Base-by-base conservation (phyloP, 2,888 invertebrate genomes). In the Therioaphis trifolii region DNA sequence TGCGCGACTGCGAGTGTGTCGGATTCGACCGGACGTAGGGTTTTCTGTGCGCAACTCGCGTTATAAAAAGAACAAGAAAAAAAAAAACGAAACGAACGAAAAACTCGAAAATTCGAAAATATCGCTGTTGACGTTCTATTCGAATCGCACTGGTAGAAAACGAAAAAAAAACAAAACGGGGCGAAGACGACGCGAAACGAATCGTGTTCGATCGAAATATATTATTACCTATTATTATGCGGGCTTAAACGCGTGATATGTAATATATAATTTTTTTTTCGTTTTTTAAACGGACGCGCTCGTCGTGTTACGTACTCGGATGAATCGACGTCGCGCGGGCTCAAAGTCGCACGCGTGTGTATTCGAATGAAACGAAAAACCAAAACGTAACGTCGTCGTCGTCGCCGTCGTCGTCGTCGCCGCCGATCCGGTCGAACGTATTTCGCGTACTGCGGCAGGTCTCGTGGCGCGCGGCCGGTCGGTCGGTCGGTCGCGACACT, bases 371-470 rank as follows among this genome's bases (percentile, higher is more conserved):
- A n/a, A 49, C 14, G 0, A 49, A 43, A 43, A 43, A 43, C 5
- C 3, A 5, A 40, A 58, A 43, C 3, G 21, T 40, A 27, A 43
- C 18, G 3, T 52, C 18, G 14, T 75, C 76, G 66, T 15, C 49
- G 49, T 49, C 77, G 24, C 24, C 68, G 78, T 55, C 78, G 74
- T 74, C 35, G 35, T 11, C 58, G 49, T 29, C 72, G 35, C 72
- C 52, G 78, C 46, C 80, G 71, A 24, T 63, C 80, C 72, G 80
- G 80, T 72, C 80, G 80, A 82, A 72, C 80, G 80, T 82, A 18
- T 63, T 82, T 63, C 80, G 80, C 80, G 80, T 72, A 82, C 80
- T 82, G 76, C 61, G 46, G 69, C 40, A 15, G 40, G 3, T 14
- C 58, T 55, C 76, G 79, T 27, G n/a, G n/a, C n/a, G 69, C 43